A percentile compares a stretch with the other conserved stretches of the same genome.
Conservation (phyloP, 2,113 vertebrate species). For the Phainopepla nitens region DNA sequence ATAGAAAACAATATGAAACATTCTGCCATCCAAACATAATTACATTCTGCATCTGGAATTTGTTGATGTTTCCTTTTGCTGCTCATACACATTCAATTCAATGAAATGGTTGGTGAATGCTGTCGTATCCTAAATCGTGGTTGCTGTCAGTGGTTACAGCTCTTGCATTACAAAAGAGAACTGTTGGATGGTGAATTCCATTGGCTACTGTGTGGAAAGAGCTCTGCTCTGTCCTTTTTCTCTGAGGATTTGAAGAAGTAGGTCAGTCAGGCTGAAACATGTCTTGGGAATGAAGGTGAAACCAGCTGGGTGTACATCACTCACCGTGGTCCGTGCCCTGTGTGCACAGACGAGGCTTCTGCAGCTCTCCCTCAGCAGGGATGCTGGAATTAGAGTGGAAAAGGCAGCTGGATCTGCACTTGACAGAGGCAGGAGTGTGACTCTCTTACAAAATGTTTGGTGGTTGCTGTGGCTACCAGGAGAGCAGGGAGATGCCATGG, state of each 20-base stretch:
- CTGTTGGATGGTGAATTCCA: not conserved
- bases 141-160: not conserved
- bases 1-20: slow-evolving; percentile 66
- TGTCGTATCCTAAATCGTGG: not conserved
- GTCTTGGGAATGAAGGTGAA: not conserved
- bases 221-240: not conserved
- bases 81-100: not conserved
- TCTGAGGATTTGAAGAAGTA: not conserved
- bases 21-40: slow-evolving; percentile 61
- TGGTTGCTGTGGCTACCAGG: not conserved
- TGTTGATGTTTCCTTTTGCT: slow-evolving; percentile 56
- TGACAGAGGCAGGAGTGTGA: not conserved
- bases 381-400: not conserved
- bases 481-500: not conserved
- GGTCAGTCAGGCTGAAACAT: not conserved
- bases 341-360: not conserved
- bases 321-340: fast-evolving
- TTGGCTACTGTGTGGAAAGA: not conserved
- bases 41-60: slow-evolving; percentile 63
- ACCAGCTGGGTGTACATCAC: not conserved
- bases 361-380: not conserved
- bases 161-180: not conserved
- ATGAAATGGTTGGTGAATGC: not conserved
- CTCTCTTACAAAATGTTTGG: not conserved
- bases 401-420: not conserved